Base-by-base conservation (phyloP, 30 jellyfish, hydroid and myxozoan genomes). In the Pelagia noctiluca region DNA sequence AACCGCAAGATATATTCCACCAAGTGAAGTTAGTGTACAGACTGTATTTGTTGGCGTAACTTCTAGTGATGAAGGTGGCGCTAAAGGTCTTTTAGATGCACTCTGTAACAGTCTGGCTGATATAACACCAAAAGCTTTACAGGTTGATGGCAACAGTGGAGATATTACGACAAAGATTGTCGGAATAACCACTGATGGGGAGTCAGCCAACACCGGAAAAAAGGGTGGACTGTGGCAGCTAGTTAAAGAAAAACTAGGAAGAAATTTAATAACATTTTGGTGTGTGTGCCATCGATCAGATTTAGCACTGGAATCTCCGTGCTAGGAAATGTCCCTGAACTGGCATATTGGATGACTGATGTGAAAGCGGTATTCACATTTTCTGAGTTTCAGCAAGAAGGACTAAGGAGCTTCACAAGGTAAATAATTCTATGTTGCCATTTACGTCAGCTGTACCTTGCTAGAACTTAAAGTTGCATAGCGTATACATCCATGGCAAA, bases 231-330 rank as follows among this genome's bases (percentile, higher is more conserved):
- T 70, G 82, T 70, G 82, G 78, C 48, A 75, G 50, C 78, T 48
- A 13, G 24, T 75, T 13, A 75, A 52, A 52, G 50, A 52, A 2
- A 49, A 75, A 29, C 29, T 75, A 31, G 87, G 87, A 71, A 75
- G 75, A 86, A 53, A 82, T 62, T 67, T 66, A 67, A 13, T 84
- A n/a, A 71, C 83, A 71, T 75, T 48, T 71, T 84, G 89, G 76
- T 81, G 76, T 37, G 71, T 68, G 18, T 81, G 77, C 42, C 88
- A 71, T 75, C 78, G 82, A 62, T 84, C 95, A 67, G 95, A 84
- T 72, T 53, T 73, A 70, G 92, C 92, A 32, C 52, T 82, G 78
- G 86, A 82, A 61, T 67, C 92, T 42, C n/a, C n/a, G 77, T 63
- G 23, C 77, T n/a, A 63, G 7, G 23, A 2, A 29, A 29, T 16